Evolutionary conservation across 1,140 invertebrate species (phyloP).

Genomic region (Meloidogyne floridensis): DNA sequence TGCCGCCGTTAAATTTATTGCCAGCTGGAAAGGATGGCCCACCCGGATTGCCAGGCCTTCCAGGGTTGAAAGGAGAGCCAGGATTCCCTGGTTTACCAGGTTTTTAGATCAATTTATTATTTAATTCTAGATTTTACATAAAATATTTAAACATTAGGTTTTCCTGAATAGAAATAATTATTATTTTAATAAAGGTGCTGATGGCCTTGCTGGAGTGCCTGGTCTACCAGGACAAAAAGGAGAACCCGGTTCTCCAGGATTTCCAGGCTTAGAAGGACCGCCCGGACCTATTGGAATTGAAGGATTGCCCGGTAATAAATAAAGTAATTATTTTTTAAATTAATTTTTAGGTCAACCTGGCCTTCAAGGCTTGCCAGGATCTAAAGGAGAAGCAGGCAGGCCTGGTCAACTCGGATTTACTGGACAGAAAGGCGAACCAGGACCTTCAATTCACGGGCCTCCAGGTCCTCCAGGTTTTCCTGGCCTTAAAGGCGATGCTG

Average conservation of each 20-base stretch:
- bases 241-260: constrained; percentile 55
- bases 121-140: neutral
- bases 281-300: constrained; percentile 22
- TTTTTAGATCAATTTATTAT: neutral
- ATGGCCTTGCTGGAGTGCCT: constrained; percentile 36
- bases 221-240: constrained; percentile 58
- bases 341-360: constrained; percentile 69
- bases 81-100: constrained; percentile 72
- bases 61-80: constrained; percentile 69
- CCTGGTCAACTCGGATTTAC: constrained; percentile 61
- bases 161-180: neutral
- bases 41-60: constrained; percentile 68
- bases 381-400: constrained; percentile 54
- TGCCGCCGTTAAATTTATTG: neutral
- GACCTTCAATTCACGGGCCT: constrained; percentile 51
- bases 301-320: constrained; percentile 52
- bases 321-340: constrained; percentile 45
- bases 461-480: constrained; percentile 57
- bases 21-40: constrained; percentile 69
- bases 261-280: constrained; percentile 41
- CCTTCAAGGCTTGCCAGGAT: constrained; percentile 66
- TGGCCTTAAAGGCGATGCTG: constrained; percentile 59
- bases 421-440: constrained; percentile 66
- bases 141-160: neutral
- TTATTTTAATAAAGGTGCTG: neutral